Conservation (phyloP, 2,888 invertebrate genomes). For the Leptopilina syphax region DNA sequence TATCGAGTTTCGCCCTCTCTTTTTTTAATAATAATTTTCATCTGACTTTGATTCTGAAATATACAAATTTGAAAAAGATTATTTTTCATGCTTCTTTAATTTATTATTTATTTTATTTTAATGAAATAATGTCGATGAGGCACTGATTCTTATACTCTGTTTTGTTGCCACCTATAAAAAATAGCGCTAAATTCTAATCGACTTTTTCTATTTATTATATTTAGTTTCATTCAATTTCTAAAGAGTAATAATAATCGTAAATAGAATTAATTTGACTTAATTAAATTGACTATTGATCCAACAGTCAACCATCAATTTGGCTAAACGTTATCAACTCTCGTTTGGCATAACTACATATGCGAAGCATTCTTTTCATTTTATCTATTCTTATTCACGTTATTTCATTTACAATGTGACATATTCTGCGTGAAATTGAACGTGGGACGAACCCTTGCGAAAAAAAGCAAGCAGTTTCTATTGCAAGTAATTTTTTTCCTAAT, state of each 20-base stretch:
- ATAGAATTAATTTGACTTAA: too few species aligned
- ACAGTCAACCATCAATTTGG: too few species aligned
- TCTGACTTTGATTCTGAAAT: neutral
- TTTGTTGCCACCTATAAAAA: too few species aligned
- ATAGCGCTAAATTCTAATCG: too few species aligned
- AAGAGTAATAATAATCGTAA: too few species aligned
- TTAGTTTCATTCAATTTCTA: too few species aligned
- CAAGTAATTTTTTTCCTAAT: slow-evolving; percentile 32
- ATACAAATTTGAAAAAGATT: neutral
- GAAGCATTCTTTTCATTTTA: neutral
- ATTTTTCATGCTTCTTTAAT: too few species aligned
- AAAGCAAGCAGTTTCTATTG: slow-evolving; percentile 17
- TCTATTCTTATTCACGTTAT: slow-evolving; percentile 25
- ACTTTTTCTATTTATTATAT: too few species aligned
- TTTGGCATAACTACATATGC: neutral
- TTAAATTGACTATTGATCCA: too few species aligned
- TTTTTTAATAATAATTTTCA: slow-evolving; percentile 13
- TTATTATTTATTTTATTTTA: too few species aligned
- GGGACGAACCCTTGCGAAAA: slow-evolving; percentile 27
- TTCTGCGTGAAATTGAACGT: slow-evolving; percentile 46
- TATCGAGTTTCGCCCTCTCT: slow-evolving; percentile 44
- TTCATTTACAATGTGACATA: slow-evolving; percentile 16
- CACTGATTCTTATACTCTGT: too few species aligned
- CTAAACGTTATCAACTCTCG: neutral
- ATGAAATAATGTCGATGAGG: too few species aligned